These are phyloP conservation scores for Enteromius paludinosus DNA, from an alignment of 2,797 vertebrate genomes.

Conservation along the genomic window DNA sequence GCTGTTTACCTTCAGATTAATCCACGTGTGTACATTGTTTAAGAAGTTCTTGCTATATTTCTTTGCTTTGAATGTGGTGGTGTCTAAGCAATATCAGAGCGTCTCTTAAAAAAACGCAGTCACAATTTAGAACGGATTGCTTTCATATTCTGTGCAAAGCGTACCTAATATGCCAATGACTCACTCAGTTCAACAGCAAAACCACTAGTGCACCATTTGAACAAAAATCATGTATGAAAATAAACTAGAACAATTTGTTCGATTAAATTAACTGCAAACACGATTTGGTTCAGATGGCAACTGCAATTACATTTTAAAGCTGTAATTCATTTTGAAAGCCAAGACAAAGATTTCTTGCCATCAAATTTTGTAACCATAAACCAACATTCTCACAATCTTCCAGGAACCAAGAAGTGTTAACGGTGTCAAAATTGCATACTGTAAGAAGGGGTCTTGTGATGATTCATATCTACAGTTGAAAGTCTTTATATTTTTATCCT, in stretches of 20 bases:
- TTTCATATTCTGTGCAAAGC: neutral
- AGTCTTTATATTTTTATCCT: neutral
- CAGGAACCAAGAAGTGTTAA: neutral
- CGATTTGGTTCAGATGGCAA: neutral
- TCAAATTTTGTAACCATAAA: neutral
- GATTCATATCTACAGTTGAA: neutral
- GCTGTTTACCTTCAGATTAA: neutral
- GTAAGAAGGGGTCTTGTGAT: neutral
- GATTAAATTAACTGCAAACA: neutral
- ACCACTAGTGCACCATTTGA: neutral
- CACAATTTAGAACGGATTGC: neutral
- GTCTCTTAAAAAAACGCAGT: neutral
- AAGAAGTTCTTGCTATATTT: neutral
- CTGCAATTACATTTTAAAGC: neutral
- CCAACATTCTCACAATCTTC: neutral
- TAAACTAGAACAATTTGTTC: neutral
- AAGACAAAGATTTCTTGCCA: neutral
- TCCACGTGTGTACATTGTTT: neutral
- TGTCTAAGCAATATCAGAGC: neutral
- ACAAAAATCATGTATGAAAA: neutral
- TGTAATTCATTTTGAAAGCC: neutral
- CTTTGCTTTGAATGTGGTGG: neutral
- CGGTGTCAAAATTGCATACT: neutral
- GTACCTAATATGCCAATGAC: neutral
- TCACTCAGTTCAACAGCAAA: neutral